A percentile compares a stretch with the other conserved stretches of the same genome.
These are phyloP conservation scores for Turnix velox DNA, from an alignment of 2,113 vertebrate species.

Conservation along the genomic window DNA sequence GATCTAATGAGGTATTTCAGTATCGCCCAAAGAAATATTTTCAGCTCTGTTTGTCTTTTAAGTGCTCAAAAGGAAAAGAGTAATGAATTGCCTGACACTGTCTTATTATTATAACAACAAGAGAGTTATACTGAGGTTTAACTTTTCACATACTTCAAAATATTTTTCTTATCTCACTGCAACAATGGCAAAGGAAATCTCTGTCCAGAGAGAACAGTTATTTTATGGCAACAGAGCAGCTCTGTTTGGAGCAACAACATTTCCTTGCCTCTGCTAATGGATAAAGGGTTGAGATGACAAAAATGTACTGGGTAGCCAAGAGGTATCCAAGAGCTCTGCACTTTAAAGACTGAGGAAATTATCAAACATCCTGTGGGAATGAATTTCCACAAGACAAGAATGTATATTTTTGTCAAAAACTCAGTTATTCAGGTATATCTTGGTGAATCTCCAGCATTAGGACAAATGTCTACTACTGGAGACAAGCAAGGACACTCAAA, in stretches of 20 bases:
- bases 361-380: not conserved
- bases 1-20: constrained; percentile 55
- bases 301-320: not conserved
- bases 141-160: not conserved
- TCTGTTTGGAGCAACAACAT: not conserved
- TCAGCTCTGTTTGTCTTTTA: constrained; percentile 40
- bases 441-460: not conserved
- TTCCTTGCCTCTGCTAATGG: not conserved
- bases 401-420: not conserved
- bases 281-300: not conserved
- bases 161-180: not conserved
- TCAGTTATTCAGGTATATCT: not conserved
- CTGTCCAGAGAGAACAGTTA: not conserved
- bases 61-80: constrained; percentile 30
- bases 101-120: not conserved
- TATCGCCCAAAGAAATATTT: constrained; percentile 47
- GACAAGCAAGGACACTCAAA: not conserved
- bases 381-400: not conserved
- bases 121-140: not conserved
- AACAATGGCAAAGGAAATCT: constrained; percentile 26
- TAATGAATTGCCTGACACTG: constrained; percentile 7
- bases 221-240: not conserved
- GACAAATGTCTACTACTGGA: not conserved
- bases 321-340: not conserved
- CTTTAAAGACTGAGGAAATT: not conserved